Evolutionary conservation across 2,113 vertebrate genomes (phyloP), one percentile per base, ranked within the genome.

Genomic region (Saimiri boliviensis): DNA sequence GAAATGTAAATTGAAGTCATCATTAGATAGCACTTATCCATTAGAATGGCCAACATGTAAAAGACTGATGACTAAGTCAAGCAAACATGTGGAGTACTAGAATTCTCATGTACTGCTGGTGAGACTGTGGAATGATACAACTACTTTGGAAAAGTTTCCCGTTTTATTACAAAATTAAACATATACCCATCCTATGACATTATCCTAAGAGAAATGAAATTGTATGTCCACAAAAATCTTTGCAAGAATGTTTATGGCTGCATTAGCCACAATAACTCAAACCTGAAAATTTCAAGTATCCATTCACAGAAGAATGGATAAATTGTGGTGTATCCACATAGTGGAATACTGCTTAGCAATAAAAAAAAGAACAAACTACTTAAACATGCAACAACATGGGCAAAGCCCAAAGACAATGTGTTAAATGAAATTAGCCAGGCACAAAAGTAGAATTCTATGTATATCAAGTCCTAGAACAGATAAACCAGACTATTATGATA

Each of bases 101-200:
- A 49, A 47, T 6, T 56, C 52, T 88, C 47, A 49, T 3, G 16
- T 1, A 73, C 17, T 37, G 20, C 79, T 92, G 30, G 25, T 9
- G 2, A 25, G 32, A 42, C 30, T 40, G 5, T 58, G 71, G 45
- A 58, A 86, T 71, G 23, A 54, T 71, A 40, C 30, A 89, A 70
- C 14, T 25, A 40, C 47, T 70, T 90, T 89, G 47, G 73, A 79
- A 91, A 70, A 56, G n/a, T 49, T 80, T 42, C 32, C 10, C 16
- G 77, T 47, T 87, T 89, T 81, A 32, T 94, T 71, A 49, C 19
- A 84, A 90, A 97, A 91, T 27, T 17, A 63, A 96, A 76, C 32
- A 21, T 70, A 79, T 16, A 70, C 73, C 37, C 85, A 71, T 68
- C 6, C 21, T 49, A 54, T 76, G 30, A 30, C 76, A 70, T 13